Base-by-base conservation (phyloP, 2,888 invertebrate species). In the Heliconius charithonia region DNA sequence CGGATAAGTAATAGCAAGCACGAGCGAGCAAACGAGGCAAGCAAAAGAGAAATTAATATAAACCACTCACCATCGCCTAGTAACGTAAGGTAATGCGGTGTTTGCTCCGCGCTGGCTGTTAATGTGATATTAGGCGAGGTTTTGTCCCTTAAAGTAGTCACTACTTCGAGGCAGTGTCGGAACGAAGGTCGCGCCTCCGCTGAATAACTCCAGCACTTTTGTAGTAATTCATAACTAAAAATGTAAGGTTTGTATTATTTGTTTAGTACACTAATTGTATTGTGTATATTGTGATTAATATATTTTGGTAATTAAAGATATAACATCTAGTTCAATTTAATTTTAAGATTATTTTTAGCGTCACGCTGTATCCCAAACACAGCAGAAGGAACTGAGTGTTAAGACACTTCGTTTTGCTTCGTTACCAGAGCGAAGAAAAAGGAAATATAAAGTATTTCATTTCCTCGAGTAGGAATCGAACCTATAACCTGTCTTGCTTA, bases 101-200 rank as follows among this genome's bases (percentile, higher is more conserved):
- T 87, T 22, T 92, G 91, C 80, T 89, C 87, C 29, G 92, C 85
- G 65, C 89, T 87, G 76, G 92, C 92, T 12, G 91, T 87, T 32
- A 93, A 89, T 59, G 89, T 86, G 81, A 89, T 88, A 86, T 88
- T 86, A 56, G 92, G 90, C 51, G 93, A 87, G 0, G 94, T 91
- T 78, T 86, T 86, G 86, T 93, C 92, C 6, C 93, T 89, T 78
- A 93, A 87, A 69, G 90, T 85, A 72, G 86, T 87, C 81, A 97
- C 92, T 71, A 96, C 94, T 83, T 97, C 96, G 67, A 98, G 95
- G 87, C 98, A 98, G 84, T 96, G 96, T 82, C 97, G 97, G 91
- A 99, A 99, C 73, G 97, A 97, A 2, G 99, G 99, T 79, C 99
- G 96, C 82, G 97, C 96, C 81, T 98, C 98, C 0, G 98, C 96